Percentiles rank a stretch among this genome's conserved stretches.
Conservation (phyloP, 2,113 vertebrate species). For the Thunnus thynnus region DNA sequence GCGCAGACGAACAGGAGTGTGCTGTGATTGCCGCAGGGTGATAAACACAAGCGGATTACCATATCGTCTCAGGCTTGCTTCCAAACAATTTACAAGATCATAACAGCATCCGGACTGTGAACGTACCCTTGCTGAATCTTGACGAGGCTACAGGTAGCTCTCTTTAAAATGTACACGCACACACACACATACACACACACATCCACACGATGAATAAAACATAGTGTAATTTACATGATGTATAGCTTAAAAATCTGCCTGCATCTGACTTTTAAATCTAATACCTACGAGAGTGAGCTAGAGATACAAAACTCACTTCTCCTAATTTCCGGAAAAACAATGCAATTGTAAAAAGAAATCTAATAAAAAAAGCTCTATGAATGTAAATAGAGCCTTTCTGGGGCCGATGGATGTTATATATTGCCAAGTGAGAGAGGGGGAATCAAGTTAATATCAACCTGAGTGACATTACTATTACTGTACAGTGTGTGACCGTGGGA, state of each 20-base stretch:
- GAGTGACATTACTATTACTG: conserved; percentile 72
- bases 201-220: conserved; percentile 83
- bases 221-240: conserved; percentile 83
- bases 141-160: conserved; percentile 74
- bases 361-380: conserved; percentile 85
- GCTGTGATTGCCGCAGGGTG: conserved; percentile 69
- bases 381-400: conserved; percentile 82
- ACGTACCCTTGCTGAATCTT: conserved; percentile 46
- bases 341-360: conserved; percentile 76
- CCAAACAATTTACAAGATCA: conserved; percentile 78
- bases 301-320: conserved; percentile 55
- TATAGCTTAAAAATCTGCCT: conserved; percentile 78
- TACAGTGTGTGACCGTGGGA: conserved; percentile 44
- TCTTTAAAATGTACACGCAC: conserved; percentile 24
- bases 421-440: conserved; percentile 56
- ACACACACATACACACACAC: not conserved
- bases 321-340: conserved; percentile 72
- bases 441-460: conserved; percentile 77
- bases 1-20: conserved; percentile 72
- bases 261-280: conserved; percentile 79
- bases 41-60: conserved; percentile 81
- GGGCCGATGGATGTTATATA: conserved; percentile 57
- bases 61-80: conserved; percentile 70
- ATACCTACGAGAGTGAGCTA: conserved; percentile 66
- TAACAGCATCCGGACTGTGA: conserved; percentile 62